A percentile compares a stretch with the other conserved stretches of the same genome.
Evolutionary conservation across 2,797 vertebrate species (phyloP).

Genomic region (Darevskia mixta): DNA sequence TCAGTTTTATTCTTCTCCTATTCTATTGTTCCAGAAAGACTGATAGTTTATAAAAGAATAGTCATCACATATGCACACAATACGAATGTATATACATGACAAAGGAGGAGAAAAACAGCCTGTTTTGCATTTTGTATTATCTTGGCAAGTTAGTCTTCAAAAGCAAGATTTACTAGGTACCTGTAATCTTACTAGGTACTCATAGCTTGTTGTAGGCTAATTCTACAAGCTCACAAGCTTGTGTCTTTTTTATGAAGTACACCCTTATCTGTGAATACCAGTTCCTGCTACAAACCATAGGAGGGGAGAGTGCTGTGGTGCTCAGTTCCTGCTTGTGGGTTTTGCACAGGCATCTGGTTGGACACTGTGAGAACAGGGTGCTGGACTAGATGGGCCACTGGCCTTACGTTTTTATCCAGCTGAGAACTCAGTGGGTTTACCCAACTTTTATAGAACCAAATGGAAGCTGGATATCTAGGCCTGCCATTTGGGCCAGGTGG

Average conservation of each 20-base stretch:
- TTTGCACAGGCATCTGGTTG: too few relatives aligned
- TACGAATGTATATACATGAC: background rate
- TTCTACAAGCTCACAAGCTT: background rate
- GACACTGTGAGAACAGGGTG: too few relatives aligned
- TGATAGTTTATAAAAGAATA: conserved; percentile 1
- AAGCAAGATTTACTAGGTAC: background rate
- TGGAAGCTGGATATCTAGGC: too few relatives aligned
- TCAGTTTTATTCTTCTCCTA: conserved; percentile 13
- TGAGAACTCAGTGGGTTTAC: background rate
- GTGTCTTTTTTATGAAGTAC: background rate
- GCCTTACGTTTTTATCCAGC: background rate
- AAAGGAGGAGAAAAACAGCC: background rate
- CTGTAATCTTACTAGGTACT: conserved; percentile 4
- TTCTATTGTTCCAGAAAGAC: conserved; percentile 6
- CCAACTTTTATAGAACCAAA: background rate
- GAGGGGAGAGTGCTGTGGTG: too few relatives aligned
- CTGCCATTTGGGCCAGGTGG: background rate
- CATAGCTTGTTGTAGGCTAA: background rate
- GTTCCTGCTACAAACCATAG: too few relatives aligned
- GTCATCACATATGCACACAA: background rate
- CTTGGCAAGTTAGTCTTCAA: conserved; percentile 10
- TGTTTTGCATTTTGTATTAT: background rate
- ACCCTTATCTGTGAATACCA: background rate
- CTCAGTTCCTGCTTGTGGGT: too few relatives aligned
- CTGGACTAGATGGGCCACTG: too few relatives aligned